Conservation (phyloP, 1,140 invertebrate species). For the Zaprionus kolodkinae region DNA sequence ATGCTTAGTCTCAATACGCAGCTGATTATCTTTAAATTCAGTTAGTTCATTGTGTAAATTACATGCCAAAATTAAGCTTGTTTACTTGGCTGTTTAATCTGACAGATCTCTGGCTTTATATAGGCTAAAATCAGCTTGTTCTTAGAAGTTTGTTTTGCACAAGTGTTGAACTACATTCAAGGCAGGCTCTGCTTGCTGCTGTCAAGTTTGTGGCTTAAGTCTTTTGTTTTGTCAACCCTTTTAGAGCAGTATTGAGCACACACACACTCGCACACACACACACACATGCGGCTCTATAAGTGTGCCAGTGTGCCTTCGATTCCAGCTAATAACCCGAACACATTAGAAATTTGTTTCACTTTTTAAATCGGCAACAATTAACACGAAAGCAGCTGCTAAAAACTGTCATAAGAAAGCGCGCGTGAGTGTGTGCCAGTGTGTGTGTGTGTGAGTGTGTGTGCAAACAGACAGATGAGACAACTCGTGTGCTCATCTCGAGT, state of each 20-base stretch:
- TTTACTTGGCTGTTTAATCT: not conserved
- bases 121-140: not conserved
- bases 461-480: slow-evolving; percentile 24
- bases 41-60: not conserved
- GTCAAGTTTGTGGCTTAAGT: slow-evolving; percentile 46
- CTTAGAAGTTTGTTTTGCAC: not conserved
- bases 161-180: not conserved
- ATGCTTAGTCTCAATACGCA: not conserved
- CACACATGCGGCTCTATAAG: slow-evolving; percentile 26
- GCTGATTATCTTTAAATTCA: not conserved
- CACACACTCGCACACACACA: slow-evolving; percentile 3
- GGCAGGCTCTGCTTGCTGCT: not conserved
- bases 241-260: slow-evolving; percentile 28
- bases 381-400: slow-evolving; percentile 51
- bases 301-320: slow-evolving; percentile 57
- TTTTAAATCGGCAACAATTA: slow-evolving; percentile 75
- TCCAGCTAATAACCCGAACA: slow-evolving; percentile 71
- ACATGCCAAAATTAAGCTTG: not conserved
- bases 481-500: slow-evolving; percentile 52
- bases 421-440: slow-evolving; percentile 28
- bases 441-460: slow-evolving; percentile 11
- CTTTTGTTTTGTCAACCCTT: slow-evolving; percentile 35
- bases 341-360: slow-evolving; percentile 81
- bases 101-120: not conserved
- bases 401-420: slow-evolving; percentile 75